Conservation (phyloP, 2,797 vertebrate species). For the Carcharodon carcharias region DNA sequence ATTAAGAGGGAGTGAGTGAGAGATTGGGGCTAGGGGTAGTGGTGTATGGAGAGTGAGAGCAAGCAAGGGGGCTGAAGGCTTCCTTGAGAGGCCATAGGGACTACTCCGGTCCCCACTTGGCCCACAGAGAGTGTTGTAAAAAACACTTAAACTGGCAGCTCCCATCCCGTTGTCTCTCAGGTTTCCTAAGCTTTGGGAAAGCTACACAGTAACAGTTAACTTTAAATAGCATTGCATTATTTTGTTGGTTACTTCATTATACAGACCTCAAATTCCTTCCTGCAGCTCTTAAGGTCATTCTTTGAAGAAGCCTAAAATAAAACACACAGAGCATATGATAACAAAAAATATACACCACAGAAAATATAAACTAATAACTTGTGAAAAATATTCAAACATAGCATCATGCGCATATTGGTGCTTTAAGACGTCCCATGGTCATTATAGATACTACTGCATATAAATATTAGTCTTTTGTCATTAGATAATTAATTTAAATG, state of each 20-base stretch:
- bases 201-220: not conserved
- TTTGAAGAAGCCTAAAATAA: slow-evolving; percentile 80
- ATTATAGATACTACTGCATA: not conserved
- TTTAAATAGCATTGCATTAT: not conserved
- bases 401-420: not conserved
- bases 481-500: not conserved
- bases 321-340: slow-evolving; percentile 38
- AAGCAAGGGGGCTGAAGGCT: too few relatives aligned
- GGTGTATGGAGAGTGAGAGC: too few relatives aligned
- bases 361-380: not conserved
- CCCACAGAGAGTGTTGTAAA: not conserved
- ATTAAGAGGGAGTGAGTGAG: not conserved
- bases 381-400: not conserved
- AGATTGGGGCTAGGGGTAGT: not conserved
- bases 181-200: not conserved
- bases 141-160: not conserved
- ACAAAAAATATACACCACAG: not conserved
- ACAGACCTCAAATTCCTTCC: slow-evolving; percentile 89
- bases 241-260: not conserved
- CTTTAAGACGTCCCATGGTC: not conserved
- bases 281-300: slow-evolving; percentile 86
- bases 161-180: not conserved
- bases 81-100: not conserved
- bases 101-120: not conserved
- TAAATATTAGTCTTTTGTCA: too few relatives aligned